These are phyloP conservation scores for Rhea pennata DNA, from an alignment of 2,113 vertebrate genomes.

Conservation along the genomic window DNA sequence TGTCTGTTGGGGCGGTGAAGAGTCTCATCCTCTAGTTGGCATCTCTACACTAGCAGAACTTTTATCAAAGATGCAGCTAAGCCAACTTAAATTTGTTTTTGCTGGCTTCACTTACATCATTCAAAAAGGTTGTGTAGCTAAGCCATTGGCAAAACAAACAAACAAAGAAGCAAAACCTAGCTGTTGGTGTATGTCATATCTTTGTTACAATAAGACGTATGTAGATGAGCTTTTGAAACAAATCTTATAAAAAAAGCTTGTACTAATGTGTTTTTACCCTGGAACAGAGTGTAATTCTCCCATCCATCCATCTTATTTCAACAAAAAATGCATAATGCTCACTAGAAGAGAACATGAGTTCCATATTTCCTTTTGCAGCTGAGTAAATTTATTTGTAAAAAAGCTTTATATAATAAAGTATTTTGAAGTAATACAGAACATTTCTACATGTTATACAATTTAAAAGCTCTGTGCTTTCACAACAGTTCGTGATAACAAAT, in stretches of 20 bases:
- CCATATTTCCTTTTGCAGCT: not conserved
- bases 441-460: not conserved
- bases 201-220: conserved; percentile 1
- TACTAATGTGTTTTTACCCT: not conserved
- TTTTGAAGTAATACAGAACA: not conserved
- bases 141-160: not conserved
- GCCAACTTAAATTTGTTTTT: conserved; percentile 50
- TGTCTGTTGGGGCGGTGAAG: not conserved
- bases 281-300: not conserved
- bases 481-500: not conserved
- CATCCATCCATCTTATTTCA: not conserved
- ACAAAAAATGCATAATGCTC: not conserved
- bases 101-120: not conserved
- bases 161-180: conserved; percentile 2
- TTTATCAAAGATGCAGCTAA: not conserved
- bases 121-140: not conserved
- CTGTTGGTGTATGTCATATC: not conserved
- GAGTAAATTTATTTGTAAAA: not conserved
- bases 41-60: not conserved
- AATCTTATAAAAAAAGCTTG: not conserved
- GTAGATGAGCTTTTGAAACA: conserved; percentile 14
- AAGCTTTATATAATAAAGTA: not conserved
- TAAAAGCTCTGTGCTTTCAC: not conserved
- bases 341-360: not conserved
- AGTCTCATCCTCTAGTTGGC: not conserved